phyloP scores from a whole-genome alignment of 2,888 invertebrate species.

The Tipula lateralis region DNA sequence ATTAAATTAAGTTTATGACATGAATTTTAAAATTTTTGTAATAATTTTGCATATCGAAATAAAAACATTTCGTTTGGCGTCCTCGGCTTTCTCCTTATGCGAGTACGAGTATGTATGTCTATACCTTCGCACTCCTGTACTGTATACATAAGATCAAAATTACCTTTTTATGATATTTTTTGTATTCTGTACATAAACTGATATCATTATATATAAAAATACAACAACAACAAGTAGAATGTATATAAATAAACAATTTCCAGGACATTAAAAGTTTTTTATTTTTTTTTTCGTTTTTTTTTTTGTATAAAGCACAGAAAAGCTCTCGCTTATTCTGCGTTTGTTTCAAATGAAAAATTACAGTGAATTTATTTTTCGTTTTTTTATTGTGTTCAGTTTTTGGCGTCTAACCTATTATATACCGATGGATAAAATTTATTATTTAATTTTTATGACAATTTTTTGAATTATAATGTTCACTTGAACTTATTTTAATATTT shows the following conservation, averaged over 20 bases:
- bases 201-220: neutral
- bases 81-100: neutral
- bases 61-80: neutral
- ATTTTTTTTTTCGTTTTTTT: neutral
- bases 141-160: neutral
- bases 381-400: neutral
- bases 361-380: neutral
- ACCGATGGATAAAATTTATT: neutral
- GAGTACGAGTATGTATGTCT: neutral
- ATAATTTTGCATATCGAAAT: neutral
- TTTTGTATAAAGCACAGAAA: neutral
- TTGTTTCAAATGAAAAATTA: neutral
- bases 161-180: neutral
- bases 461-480: neutral
- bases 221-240: neutral
- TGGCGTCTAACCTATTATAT: neutral
- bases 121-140: neutral
- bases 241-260: neutral
- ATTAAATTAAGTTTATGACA: constrained; percentile 11
- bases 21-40: neutral
- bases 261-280: neutral
- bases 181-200: neutral
- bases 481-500: neutral
- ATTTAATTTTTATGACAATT: neutral
- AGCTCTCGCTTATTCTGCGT: neutral